These are phyloP conservation scores for Aricia agestis DNA, from an alignment of 1,140 invertebrate genomes.

Conservation along the genomic window DNA sequence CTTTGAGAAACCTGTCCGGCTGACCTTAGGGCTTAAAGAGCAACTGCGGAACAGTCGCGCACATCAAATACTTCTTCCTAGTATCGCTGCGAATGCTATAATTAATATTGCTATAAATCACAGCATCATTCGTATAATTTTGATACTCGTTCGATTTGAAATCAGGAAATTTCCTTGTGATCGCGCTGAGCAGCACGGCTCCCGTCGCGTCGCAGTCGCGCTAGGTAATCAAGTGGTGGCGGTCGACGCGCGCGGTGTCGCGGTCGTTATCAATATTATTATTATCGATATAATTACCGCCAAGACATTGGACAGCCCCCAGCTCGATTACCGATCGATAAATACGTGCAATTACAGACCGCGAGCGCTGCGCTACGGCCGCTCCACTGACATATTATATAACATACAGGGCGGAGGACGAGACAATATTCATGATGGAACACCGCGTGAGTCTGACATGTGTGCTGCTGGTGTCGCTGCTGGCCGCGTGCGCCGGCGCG, in stretches of 20 bases:
- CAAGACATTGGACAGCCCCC: neutral
- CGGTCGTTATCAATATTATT: neutral
- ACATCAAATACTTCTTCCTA: neutral
- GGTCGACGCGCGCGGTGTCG: neutral
- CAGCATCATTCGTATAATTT: neutral
- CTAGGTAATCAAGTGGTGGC: neutral
- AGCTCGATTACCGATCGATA: neutral
- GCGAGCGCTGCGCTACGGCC: neutral
- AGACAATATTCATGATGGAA: slow-evolving; percentile 13
- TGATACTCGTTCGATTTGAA: neutral
- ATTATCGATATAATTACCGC: neutral
- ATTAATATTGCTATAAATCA: no score
- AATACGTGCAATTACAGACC: neutral
- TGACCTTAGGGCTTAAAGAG: neutral
- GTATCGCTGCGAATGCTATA: neutral
- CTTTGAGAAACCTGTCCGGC: neutral
- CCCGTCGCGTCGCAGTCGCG: neutral
- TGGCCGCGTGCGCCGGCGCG: neutral
- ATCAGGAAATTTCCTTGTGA: neutral
- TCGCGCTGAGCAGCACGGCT: neutral
- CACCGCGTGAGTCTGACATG: slow-evolving; percentile 10
- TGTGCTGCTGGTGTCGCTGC: slow-evolving; percentile 4
- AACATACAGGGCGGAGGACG: neutral
- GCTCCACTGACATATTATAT: slow-evolving; percentile 16
- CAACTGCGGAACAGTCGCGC: neutral